Base-by-base conservation (phyloP, 1,140 invertebrate species). In the Copidosoma floridanum region DNA sequence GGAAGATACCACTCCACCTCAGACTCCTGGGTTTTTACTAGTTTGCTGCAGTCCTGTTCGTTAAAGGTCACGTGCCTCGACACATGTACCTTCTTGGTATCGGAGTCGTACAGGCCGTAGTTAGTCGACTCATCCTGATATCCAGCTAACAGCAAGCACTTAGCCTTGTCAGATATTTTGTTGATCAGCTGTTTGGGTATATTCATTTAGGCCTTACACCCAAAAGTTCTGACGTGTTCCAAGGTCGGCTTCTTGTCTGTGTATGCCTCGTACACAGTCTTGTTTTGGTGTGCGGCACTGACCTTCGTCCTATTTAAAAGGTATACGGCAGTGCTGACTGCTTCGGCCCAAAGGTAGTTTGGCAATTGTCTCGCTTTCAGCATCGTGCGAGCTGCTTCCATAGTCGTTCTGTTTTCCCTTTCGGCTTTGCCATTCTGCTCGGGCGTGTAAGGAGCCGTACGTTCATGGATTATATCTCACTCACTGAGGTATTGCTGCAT, bases 181-280 rank as follows among this genome's bases (percentile, higher is more conserved):
- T 61, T 63, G n/a, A 66, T 41, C n/a, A 64, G 59, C 37, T 68
- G 54, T 12, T 70, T 66, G 5, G 63, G 68, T 14, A 76, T 61
- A 50, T 66, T 57, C 6, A 54, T 59, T 40, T 68, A 76, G 7
- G 72, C 71, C 14, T 51, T 24, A 29, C 63, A 73, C 4, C 75
- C 76, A 66, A 78, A 79, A n/a, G 71, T 55, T 55, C 61, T 55
- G 1, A 74, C 24, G 61, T 78, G 65, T 3, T 32, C 52, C 0
- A 77, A 21, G 32, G 66, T 46, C 7, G 71, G 68, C 35, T 68
- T 70, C 18, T 57, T 65, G 2, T 59, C 56, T 27, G 59, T 61
- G 65, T 69, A 71, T 1, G 60, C 21, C 47, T 74, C 68, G 27
- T 67, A 70, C 0, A 48, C 53, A 26, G 60, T 67, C 8, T 12